These are phyloP conservation scores for Propsilocerus akamusi DNA, from an alignment of 1,140 invertebrate species.

Conservation along the genomic window DNA sequence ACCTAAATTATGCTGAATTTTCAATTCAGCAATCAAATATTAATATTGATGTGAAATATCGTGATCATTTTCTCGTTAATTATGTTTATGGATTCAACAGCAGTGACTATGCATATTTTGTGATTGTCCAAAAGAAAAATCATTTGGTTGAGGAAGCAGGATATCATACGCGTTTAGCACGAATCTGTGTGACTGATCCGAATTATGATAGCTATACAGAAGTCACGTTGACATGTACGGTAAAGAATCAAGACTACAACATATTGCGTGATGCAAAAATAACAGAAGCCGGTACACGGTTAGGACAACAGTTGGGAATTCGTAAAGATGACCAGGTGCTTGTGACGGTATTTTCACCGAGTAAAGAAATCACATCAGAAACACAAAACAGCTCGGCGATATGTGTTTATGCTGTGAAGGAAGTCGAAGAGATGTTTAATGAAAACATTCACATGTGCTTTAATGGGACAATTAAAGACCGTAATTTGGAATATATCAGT, in stretches of 20 bases:
- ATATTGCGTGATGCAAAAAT: slow-evolving; percentile 81
- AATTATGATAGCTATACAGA: slow-evolving; percentile 93
- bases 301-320: slow-evolving; percentile 63
- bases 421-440: slow-evolving; percentile 84
- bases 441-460: slow-evolving; percentile 96
- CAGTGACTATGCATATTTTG: slow-evolving; percentile 86
- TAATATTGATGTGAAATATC: slow-evolving; percentile 84
- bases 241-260: slow-evolving; percentile 47
- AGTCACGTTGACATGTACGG: slow-evolving; percentile 72
- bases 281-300: slow-evolving; percentile 53
- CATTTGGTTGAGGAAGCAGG: slow-evolving; percentile 75
- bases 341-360: slow-evolving; percentile 67
- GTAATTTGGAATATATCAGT: slow-evolving; percentile 86
- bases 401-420: slow-evolving; percentile 65
- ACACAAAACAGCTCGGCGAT: slow-evolving; percentile 60
- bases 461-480: slow-evolving; percentile 75
- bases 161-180: slow-evolving; percentile 73
- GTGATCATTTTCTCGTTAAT: slow-evolving; percentile 84
- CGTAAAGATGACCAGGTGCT: slow-evolving; percentile 56
- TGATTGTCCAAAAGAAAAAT: slow-evolving; percentile 84
- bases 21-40: slow-evolving; percentile 75
- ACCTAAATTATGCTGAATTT: slow-evolving; percentile 58
- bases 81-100: slow-evolving; percentile 94
- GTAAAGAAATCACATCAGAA: slow-evolving; percentile 62
- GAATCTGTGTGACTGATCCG: slow-evolving; percentile 83